phyloP scores from a whole-genome alignment of 1,140 invertebrate species.

The Solenopsis invicta region DNA sequence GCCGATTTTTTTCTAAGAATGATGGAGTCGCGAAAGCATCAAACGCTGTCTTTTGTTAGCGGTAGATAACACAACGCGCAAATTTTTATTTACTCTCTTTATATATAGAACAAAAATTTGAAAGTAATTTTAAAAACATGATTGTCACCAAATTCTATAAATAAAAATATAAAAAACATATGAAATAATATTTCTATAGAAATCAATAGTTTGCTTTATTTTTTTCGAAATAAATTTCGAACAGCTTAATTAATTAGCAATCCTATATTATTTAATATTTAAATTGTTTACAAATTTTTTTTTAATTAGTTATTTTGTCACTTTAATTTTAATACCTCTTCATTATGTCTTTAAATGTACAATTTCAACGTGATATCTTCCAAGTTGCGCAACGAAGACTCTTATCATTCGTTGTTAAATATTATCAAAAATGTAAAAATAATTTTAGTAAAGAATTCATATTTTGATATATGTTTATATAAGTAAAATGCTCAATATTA shows the following conservation, averaged over 20 bases:
- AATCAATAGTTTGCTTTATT: neutral
- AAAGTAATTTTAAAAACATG: neutral
- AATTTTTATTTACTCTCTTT: neutral
- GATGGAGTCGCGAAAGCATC: neutral
- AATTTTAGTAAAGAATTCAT: neutral
- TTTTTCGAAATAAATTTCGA: neutral
- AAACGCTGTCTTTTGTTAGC: neutral
- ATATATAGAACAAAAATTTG: neutral
- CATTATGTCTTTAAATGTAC: neutral
- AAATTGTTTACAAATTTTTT: neutral
- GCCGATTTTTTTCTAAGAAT: neutral
- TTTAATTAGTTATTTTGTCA: neutral
- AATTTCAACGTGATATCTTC: neutral
- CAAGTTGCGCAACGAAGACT: neutral
- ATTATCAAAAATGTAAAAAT: neutral
- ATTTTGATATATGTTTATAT: neutral
- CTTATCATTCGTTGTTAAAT: constrained; percentile 12
- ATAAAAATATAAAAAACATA: neutral
- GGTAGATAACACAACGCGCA: neutral
- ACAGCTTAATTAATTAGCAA: neutral
- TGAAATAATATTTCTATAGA: neutral
- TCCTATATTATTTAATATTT: neutral
- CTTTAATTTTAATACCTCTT: neutral
- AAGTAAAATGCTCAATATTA: constrained; percentile 15
- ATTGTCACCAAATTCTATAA: neutral